These are phyloP conservation scores for Halictus ligatus DNA, from an alignment of 2,888 invertebrate genomes.

Conservation along the genomic window DNA sequence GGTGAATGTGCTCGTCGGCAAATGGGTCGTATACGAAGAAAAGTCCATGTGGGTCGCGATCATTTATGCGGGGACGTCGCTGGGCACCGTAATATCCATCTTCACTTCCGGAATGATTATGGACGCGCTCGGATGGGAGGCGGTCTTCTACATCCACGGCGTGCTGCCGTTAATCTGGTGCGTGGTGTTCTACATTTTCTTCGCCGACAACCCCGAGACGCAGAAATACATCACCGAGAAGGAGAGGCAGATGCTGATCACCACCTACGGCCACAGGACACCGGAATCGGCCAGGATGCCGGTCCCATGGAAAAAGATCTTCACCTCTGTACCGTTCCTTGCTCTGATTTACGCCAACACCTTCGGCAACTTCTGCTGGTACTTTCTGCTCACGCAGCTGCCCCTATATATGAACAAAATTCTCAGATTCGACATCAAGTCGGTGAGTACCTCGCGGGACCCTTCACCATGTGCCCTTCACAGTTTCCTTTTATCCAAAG, in stretches of 20 bases:
- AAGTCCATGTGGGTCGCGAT: slow-evolving; percentile 81
- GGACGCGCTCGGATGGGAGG: slow-evolving; percentile 76
- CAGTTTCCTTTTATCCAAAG: no score
- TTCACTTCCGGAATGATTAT: slow-evolving; percentile 79
- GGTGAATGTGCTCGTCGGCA: slow-evolving; percentile 81
- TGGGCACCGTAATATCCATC: slow-evolving; percentile 82
- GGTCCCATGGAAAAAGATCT: slow-evolving; percentile 84
- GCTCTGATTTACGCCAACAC: slow-evolving; percentile 84
- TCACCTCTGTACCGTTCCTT: slow-evolving; percentile 84
- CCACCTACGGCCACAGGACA: slow-evolving; percentile 79
- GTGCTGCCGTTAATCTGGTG: slow-evolving; percentile 80
- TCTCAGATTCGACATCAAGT: slow-evolving; percentile 83
- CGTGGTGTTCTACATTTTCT: slow-evolving; percentile 74
- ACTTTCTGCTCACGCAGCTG: slow-evolving; percentile 85
- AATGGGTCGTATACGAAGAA: slow-evolving; percentile 82
- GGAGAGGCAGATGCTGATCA: slow-evolving; percentile 80
- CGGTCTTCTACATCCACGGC: slow-evolving; percentile 81
- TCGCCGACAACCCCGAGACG: slow-evolving; percentile 82
- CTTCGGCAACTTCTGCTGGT: slow-evolving; percentile 85
- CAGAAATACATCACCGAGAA: slow-evolving; percentile 81
- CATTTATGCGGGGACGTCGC: slow-evolving; percentile 80
- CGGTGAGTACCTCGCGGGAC: slow-evolving; percentile 77
- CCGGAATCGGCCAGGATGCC: slow-evolving; percentile 55
- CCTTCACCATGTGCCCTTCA: background rate
- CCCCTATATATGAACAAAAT: slow-evolving; percentile 85